Conservation (phyloP, 2,888 invertebrate species). For the Pemphredon lugubris region DNA sequence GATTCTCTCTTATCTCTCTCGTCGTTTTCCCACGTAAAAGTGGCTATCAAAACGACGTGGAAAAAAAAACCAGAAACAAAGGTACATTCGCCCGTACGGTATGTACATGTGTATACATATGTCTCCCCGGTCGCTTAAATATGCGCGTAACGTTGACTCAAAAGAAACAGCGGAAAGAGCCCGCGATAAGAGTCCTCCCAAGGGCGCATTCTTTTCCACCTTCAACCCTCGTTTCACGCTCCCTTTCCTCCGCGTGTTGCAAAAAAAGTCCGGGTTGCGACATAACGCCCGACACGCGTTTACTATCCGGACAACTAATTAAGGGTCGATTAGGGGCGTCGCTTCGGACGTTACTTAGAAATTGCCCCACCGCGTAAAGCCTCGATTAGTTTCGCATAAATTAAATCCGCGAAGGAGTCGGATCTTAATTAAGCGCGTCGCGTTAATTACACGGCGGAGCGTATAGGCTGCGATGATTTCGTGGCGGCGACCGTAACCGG, state of each 20-base stretch:
- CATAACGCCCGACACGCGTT: slow-evolving; percentile 4
- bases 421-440: neutral
- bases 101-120: neutral
- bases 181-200: slow-evolving; percentile 47
- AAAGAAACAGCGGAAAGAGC: slow-evolving; percentile 40
- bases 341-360: slow-evolving; percentile 27
- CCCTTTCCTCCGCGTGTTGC: slow-evolving; percentile 47
- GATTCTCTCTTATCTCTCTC: neutral
- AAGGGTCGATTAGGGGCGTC: slow-evolving; percentile 46
- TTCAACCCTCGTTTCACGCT: slow-evolving; percentile 44
- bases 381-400: slow-evolving; percentile 45
- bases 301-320: slow-evolving; percentile 41
- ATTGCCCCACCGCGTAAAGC: slow-evolving; percentile 19
- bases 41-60: neutral
- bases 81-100: too few species aligned
- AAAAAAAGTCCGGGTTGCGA: slow-evolving; percentile 29
- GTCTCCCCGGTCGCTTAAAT: neutral
- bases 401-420: slow-evolving; percentile 10
- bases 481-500: neutral
- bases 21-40: neutral
- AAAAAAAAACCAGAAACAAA: too few species aligned
- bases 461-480: neutral
- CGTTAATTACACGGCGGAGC: slow-evolving; percentile 21
- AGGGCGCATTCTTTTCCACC: slow-evolving; percentile 51
- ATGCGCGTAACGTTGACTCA: slow-evolving; percentile 3